Evolutionary conservation across 2,888 invertebrate species (phyloP).

Genomic region (Leptothorax acervorum): DNA sequence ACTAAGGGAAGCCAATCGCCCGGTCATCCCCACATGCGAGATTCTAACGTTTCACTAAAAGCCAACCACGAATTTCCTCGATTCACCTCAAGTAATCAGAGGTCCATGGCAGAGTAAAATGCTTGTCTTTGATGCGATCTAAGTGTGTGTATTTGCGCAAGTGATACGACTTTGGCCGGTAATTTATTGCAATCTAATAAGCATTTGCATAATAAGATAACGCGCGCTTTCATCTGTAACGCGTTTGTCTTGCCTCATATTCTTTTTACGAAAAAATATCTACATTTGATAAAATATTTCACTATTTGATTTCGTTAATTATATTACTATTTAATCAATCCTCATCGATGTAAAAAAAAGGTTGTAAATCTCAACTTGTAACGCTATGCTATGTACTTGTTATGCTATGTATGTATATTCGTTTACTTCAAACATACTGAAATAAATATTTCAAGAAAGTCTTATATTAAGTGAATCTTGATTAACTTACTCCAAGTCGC

Average conservation of each 20-base stretch:
- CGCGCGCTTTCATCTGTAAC: background rate
- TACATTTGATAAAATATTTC: background rate
- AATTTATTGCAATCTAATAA: constrained; percentile 12
- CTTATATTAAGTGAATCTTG: background rate
- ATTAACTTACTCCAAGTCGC: constrained; percentile 31
- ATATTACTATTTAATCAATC: background rate
- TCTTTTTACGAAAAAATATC: background rate
- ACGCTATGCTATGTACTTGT: background rate
- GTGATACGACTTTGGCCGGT: background rate
- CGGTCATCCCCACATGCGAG: constrained; percentile 43
- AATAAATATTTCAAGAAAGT: background rate
- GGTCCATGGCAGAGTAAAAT: constrained; percentile 58
- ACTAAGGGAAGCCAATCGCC: constrained; percentile 64
- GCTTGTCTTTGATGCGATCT: constrained; percentile 63
- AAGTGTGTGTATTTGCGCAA: constrained; percentile 2
- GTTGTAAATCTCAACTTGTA: background rate
- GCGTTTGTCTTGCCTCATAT: background rate
- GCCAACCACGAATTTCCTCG: constrained; percentile 36
- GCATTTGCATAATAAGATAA: background rate
- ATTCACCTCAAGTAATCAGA: constrained; percentile 25
- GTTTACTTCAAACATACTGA: constrained; percentile 28
- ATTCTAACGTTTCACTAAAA: constrained; percentile 55
- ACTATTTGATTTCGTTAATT: background rate
- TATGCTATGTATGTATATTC: background rate
- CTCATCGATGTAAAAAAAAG: background rate